These are phyloP conservation scores for Fissipunctia ypsillon DNA, from an alignment of 2,888 invertebrate genomes.

Conservation along the genomic window DNA sequence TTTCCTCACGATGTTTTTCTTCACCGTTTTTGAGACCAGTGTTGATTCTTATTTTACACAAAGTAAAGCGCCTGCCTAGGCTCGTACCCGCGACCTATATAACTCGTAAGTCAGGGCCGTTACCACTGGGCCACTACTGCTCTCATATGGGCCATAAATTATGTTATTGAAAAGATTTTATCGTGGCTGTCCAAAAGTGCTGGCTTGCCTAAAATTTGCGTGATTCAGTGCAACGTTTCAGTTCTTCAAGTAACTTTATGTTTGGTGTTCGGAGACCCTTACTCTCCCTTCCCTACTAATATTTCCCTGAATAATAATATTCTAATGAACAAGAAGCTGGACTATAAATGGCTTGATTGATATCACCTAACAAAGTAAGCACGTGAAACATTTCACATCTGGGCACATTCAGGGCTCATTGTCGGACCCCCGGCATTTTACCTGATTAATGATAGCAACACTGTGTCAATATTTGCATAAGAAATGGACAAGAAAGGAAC, in stretches of 20 bases:
- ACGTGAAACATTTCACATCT: constrained; percentile 74
- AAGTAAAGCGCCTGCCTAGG: too few species aligned
- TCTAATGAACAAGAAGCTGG: constrained; percentile 60
- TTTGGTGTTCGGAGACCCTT: not conserved
- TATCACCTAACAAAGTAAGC: constrained; percentile 71
- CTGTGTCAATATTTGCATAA: constrained; percentile 90
- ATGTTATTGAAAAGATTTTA: not conserved
- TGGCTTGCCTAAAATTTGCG: not conserved
- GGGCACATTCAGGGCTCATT: constrained; percentile 74
- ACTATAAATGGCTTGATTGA: constrained; percentile 76
- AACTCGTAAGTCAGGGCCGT: too few species aligned
- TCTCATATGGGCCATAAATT: too few species aligned
- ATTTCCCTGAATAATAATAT: constrained; percentile 34
- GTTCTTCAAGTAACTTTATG: constrained; percentile 5
- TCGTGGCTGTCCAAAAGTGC: not conserved
- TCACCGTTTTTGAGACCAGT: too few species aligned
- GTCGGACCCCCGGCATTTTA: constrained; percentile 79
- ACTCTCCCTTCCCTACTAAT: not conserved
- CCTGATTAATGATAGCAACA: constrained; percentile 89
- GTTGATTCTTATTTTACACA: too few species aligned
- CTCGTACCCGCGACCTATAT: too few species aligned
- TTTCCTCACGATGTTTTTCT: too few species aligned
- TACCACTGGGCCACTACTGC: too few species aligned
- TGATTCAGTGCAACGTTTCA: not conserved
- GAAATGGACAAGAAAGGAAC: constrained; percentile 87